These are phyloP conservation scores for Prosopocoilus inquinatus DNA, from an alignment of 2,888 invertebrate genomes.

Conservation along the genomic window DNA sequence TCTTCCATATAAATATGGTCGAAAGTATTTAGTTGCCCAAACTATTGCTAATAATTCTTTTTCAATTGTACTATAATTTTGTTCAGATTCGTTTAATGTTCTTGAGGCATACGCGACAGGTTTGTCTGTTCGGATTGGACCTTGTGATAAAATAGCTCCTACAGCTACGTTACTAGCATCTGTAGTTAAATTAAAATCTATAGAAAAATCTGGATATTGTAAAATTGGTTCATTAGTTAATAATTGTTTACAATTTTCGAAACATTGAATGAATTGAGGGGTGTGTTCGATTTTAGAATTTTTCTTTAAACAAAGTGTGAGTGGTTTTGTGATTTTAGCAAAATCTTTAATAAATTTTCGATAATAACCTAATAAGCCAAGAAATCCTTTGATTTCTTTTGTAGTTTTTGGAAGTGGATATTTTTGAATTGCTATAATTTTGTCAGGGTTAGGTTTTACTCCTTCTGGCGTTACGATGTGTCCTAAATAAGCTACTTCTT, in stretches of 20 bases:
- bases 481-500: constrained; percentile 14
- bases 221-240: constrained; percentile 18
- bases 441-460: constrained; percentile 16
- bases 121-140: background rate
- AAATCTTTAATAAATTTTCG: constrained; percentile 16
- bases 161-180: constrained; percentile 15
- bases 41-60: too few relatives aligned
- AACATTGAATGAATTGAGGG: constrained; percentile 8
- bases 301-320: constrained; percentile 20
- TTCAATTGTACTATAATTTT: constrained; percentile 5
- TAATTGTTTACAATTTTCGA: constrained; percentile 17
- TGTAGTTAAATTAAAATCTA: constrained; percentile 17
- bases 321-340: constrained; percentile 21
- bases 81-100: constrained; percentile 14
- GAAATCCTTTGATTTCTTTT: constrained; percentile 14
- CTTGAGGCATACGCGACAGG: constrained; percentile 13
- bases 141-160: constrained; percentile 13
- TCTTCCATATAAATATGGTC: background rate
- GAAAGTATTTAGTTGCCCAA: background rate
- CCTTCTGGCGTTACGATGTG: constrained; percentile 16
- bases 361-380: constrained; percentile 13
- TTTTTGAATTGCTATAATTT: constrained; percentile 10
- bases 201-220: constrained; percentile 15
- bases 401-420: constrained; percentile 16
- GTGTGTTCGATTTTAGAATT: constrained; percentile 11